Evolutionary conservation across 2,797 vertebrate species (phyloP).

Genomic region (Aythya fuligula): DNA sequence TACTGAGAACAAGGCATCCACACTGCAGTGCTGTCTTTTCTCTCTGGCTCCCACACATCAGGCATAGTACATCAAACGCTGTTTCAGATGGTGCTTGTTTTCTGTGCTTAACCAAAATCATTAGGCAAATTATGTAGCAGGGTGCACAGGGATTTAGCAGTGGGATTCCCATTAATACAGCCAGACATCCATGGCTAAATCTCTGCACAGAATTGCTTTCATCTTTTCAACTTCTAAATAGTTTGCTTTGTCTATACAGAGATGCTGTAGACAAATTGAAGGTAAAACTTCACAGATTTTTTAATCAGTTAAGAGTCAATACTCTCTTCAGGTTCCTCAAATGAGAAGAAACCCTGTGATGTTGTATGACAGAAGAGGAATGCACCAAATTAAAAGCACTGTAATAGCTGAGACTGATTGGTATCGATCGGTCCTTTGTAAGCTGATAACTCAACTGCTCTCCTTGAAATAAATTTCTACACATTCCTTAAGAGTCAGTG

Average conservation of each 20-base stretch:
- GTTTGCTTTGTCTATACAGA: conserved; percentile 12
- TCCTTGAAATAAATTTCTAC: conserved; percentile 26
- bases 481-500: conserved; percentile 25
- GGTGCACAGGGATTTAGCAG: background rate
- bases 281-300: conserved; percentile 1
- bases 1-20: background rate
- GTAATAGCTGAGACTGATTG: conserved; percentile 12
- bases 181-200: conserved; percentile 5
- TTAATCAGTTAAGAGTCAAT: conserved; percentile 10
- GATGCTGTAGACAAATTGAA: background rate
- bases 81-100: conserved; percentile 13
- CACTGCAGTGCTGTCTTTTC: background rate
- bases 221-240: background rate
- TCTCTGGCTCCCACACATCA: background rate
- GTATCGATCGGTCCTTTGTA: background rate
- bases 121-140: conserved; percentile 25
- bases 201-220: background rate
- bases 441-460: background rate
- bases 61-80: background rate
- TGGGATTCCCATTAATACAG: conserved; percentile 15
- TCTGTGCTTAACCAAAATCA: conserved; percentile 12
- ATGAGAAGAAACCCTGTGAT: background rate
- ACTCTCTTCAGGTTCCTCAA: background rate
- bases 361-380: background rate
- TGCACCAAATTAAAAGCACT: conserved; percentile 11